Conservation (phyloP, 2,797 vertebrate species). For the Hypotaenidia okinawae region DNA sequence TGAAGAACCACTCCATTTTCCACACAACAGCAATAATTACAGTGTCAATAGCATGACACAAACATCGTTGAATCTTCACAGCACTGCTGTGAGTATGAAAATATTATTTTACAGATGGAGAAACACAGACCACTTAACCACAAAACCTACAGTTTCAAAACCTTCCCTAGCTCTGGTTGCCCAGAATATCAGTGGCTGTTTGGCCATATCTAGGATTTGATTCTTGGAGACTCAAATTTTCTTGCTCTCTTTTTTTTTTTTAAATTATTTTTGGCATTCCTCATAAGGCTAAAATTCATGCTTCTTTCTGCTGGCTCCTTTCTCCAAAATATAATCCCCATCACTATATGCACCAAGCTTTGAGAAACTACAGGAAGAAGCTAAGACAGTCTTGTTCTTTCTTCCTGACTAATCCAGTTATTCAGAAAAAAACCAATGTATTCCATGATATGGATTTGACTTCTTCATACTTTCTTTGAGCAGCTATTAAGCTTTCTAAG, state of each 20-base stretch:
- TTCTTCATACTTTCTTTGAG: background rate
- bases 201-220: background rate
- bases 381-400: background rate
- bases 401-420: background rate
- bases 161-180: background rate
- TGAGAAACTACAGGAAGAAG: background rate
- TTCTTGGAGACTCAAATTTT: background rate
- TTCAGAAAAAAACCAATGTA: background rate
- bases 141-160: background rate
- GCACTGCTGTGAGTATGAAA: background rate
- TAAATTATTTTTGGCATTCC: background rate
- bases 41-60: background rate
- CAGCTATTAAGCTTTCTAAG: background rate
- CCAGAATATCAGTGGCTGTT: background rate
- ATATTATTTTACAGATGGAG: background rate
- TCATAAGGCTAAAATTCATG: background rate
- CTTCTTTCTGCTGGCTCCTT: background rate
- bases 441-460: background rate
- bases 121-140: background rate
- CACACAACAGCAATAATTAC: conserved; percentile 47
- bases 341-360: background rate
- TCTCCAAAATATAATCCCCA: background rate
- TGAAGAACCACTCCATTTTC: conserved; percentile 57
- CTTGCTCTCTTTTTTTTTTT: background rate
- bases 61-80: conserved; percentile 1